Evolutionary conservation across 2,113 vertebrate genomes (phyloP), one percentile per base, ranked within the genome.

Genomic region (Alexandromys fortis): DNA sequence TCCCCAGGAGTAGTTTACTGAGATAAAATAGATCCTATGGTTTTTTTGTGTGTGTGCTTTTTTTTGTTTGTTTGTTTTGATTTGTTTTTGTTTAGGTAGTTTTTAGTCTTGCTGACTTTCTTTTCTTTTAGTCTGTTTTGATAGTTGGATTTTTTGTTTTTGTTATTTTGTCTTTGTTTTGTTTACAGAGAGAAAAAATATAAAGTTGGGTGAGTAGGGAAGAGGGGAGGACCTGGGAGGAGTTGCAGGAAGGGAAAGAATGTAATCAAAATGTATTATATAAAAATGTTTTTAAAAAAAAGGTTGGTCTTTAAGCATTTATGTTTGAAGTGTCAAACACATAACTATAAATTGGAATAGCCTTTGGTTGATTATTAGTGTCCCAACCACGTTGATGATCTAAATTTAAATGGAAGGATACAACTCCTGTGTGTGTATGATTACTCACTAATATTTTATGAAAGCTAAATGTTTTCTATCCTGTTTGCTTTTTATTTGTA

Each of bases 401-500:
- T 86, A 68, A 96, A 89, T 94, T 89, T 95, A 93, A 45, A 86
- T n/a, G 52, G 21, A 45, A 94, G 83, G 63, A 16, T 93, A 5
- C 93, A n/a, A 9, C 61, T 79, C 68, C 24, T 49, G 42, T 49
- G 45, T 42, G 19, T 42, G 38, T 38, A 42, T 68, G 42, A 12
- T 28, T 89, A 17, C 16, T 75, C 16, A 30, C 86, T 86, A 49
- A 86, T 49, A 86, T 52, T 85, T 96, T 94, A 89, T 92, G 91
- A 89, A 49, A 95, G 9, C 28, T 94, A n/a, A 95, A 91, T 76
- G 11, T 75, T 87, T 76, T 86, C 77, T 78, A 42, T 78, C n/a
- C 8, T 58, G 3, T 90, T 95, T 94, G 63, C 61, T 96, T 42
- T 90, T 91, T 83, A 58, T 92, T 89, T 95, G 42, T 22, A 82